Evolutionary conservation across 2,888 invertebrate genomes (phyloP).

Genomic region (Spatulosminthurus flaviceps): DNA sequence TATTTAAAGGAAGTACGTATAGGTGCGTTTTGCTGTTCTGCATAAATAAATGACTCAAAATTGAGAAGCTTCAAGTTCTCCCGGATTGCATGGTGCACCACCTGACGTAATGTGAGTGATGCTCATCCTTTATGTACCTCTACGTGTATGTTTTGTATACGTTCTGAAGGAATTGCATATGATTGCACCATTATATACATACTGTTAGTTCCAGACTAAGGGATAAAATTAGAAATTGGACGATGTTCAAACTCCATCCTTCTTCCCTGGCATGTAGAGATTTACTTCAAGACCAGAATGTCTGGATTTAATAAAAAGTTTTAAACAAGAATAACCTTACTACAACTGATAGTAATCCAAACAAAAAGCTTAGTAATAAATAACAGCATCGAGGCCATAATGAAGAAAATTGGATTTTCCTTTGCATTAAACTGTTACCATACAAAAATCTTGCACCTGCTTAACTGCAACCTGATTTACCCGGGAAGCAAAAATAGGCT

Average conservation of each 20-base stretch:
- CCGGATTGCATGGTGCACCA: conserved; percentile 3
- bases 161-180: too few species aligned
- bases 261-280: too few species aligned
- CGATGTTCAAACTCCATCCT: not conserved
- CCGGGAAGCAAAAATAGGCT: not conserved
- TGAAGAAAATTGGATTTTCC: too few species aligned
- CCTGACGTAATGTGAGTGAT: not conserved
- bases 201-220: not conserved
- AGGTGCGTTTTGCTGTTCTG: not conserved
- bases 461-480: not conserved
- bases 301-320: too few species aligned
- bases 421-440: not conserved
- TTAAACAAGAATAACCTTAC: too few species aligned
- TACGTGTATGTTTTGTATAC: not conserved
- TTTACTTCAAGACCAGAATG: too few species aligned
- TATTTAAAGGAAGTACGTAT: too few species aligned
- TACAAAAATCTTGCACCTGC: not conserved
- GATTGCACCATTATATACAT: too few species aligned
- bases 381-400: too few species aligned
- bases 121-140: not conserved
- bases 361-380: too few species aligned
- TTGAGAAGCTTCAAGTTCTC: not conserved
- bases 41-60: too few species aligned
- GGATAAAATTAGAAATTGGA: conserved; percentile 11
- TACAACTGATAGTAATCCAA: too few species aligned